Percentiles rank a stretch among this genome's conserved stretches.
phyloP scores from a whole-genome alignment of 2,888 invertebrate genomes.

The Pristionchus mayeri region DNA sequence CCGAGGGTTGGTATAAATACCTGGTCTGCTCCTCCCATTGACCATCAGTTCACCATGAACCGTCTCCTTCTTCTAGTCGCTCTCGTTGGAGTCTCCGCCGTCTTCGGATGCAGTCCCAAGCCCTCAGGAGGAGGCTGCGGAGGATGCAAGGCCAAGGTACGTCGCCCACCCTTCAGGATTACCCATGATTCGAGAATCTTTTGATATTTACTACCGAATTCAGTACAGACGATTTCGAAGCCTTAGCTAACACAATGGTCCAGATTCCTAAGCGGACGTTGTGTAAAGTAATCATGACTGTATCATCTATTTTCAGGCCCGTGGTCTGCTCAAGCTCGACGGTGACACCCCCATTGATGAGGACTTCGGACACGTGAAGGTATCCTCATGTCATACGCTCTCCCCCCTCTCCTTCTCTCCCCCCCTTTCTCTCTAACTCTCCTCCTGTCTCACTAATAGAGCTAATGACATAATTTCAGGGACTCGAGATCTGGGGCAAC shows the following conservation, averaged over 20 bases:
- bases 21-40: no score
- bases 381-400: no score
- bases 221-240: no score
- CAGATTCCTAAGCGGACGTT: not conserved
- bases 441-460: no score
- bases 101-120: not conserved
- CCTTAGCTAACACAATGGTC: no score
- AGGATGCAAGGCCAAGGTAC: constrained; percentile 24
- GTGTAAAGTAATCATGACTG: not conserved
- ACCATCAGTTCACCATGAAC: constrained; percentile 30
- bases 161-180: not conserved
- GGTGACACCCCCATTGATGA: constrained; percentile 20
- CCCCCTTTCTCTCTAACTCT: no score
- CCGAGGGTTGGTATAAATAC: no score
- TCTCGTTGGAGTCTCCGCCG: not conserved
- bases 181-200: not conserved
- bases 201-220: no score
- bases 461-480: no score
- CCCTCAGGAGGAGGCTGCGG: constrained; percentile 19
- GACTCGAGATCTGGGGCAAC: not conserved
- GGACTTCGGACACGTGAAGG: constrained; percentile 37
- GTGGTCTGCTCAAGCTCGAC: constrained; percentile 38
- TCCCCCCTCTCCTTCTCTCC: no score
- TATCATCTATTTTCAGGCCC: constrained; percentile 1
- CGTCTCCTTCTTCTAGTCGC: not conserved